Base-by-base conservation (phyloP, 2,113 vertebrate species). In the Odobenus rosmarus region DNA sequence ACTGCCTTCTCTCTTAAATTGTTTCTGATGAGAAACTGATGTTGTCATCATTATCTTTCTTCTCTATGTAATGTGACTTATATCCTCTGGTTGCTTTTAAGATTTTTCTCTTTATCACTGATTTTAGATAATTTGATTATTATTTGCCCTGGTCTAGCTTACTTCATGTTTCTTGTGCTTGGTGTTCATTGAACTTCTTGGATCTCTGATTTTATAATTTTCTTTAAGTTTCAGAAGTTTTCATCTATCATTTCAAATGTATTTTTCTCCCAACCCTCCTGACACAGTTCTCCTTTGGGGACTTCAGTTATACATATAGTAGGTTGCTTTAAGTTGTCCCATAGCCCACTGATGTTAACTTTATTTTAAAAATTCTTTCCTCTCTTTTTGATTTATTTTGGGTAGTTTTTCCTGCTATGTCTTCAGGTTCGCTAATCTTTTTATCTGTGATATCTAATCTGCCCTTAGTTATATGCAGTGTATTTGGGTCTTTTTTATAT, bases 91-190 rank as follows among this genome's bases (percentile, higher is more conserved):
- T 36, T 90, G 21, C 10, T 64, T 69, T 59, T 31, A 79, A 67
- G 36, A 16, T 85, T 83, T 83, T 90, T 76, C 36, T 95, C 51
- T 80, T 86, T 59, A 59, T 59, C 39, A 28, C 33, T 42, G 11
- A 21, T 62, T 95, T 92, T 88, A 42, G 87, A 4, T 11, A 88
- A 92, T 55, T 88, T 88, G 7, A 81, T 72, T 91, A 71, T 80
- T 51, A 53, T 81, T 7, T 79, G 1, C 16, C 3, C 42, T n/a
- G 3, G 24, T 77, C 7, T n/a, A 36, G 19, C 51, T 74, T 89
- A 62, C 72, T 80, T 69, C 31, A 31, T 49, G 46, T 59, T 67
- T 84, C 31, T 69, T 90, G 23, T 79, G 26, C 12, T 86, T 61
- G 24, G 9, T 13, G 2, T 19, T 95, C 62, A 61, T 61, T 69